Base-by-base conservation (phyloP, 2,797 vertebrate genomes). In the Clarias laeviceps region DNA sequence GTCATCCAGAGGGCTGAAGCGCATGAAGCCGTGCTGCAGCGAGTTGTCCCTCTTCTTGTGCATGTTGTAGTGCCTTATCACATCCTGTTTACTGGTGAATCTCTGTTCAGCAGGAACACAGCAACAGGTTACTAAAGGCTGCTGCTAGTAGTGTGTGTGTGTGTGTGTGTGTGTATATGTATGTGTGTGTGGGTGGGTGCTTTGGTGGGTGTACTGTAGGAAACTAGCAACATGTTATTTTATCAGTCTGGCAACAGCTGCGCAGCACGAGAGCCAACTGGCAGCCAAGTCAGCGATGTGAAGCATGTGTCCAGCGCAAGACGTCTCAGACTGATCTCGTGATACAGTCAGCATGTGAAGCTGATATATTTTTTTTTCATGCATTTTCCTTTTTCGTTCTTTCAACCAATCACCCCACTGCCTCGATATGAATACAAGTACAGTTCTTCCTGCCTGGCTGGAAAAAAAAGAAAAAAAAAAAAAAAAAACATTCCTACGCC, bases 41-140 rank as follows among this genome's bases (percentile, higher is more conserved):
- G 98, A 99, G 94, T 99, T 99, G 93, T 99, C 98, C 0, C 98
- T 95, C 90, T 99, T 99, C 97, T 99, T 99, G 96, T 99, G 98
- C 98, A 99, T 99, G 96, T 99, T 99, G 96, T 99, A 99, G 94
- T 99, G 98, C 90, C 98, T 97, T 93, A 99, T 99, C 93, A 99
- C 98, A 61, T 99, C 98, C 95, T 99, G 98, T 93, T 99, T 99
- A 94, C 98, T 99, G 80, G 98, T 99, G 95, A 99, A 99, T 94
- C 98, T 97, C 98, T 99, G 97, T 93, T 81, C 93, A 93, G 91
- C 87, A 85, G 82, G 81, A 86, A 91, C 90, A 92, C 85, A 89
- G 93, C 92, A 93, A 95, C 93, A 94, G 93, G 94, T 95, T 94
- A 91, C 70, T 77, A 57, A 84, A 72, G 50, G 70, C 66, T 82